A percentile compares a stretch with the other conserved stretches of the same genome.
phyloP scores from a whole-genome alignment of 2,113 vertebrate genomes.

The Oncorhynchus gorbuscha region DNA sequence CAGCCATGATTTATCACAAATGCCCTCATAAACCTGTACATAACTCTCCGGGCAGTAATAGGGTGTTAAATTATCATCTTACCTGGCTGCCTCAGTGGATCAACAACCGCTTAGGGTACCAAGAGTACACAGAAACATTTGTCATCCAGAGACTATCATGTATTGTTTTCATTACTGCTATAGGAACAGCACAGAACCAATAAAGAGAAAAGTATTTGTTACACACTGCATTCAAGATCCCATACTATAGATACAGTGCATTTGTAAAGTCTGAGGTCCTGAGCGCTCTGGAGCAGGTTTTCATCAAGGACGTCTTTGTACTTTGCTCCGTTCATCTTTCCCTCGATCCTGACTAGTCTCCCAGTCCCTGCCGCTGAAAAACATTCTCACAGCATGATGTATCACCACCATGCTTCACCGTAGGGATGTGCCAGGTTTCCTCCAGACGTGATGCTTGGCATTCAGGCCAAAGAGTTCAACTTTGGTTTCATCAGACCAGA shows the following conservation, averaged over 20 bases:
- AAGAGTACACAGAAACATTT: background rate
- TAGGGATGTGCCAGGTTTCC: too few relatives aligned
- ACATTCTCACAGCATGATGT: too few relatives aligned
- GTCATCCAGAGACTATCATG: background rate
- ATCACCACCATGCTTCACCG: too few relatives aligned
- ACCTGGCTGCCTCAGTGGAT: slow-evolving; percentile 2
- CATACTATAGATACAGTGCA: background rate
- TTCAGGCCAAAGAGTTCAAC: too few relatives aligned
- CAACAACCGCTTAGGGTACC: background rate
- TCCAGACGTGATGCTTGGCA: too few relatives aligned
- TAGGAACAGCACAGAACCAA: background rate
- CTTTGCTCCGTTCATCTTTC: too few relatives aligned
- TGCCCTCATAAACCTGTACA: background rate
- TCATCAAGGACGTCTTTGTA: too few relatives aligned
- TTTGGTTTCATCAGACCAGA: too few relatives aligned
- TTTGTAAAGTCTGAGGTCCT: too few relatives aligned
- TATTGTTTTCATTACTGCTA: background rate
- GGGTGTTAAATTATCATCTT: background rate
- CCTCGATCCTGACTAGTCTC: too few relatives aligned
- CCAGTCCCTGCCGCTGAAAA: too few relatives aligned
- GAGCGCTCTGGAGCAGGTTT: too few relatives aligned
- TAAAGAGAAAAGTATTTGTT: background rate
- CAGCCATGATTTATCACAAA: background rate
- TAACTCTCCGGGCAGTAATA: background rate
- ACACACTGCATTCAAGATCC: background rate